These are phyloP conservation scores for Arrhamphus sclerolepis DNA, from an alignment of 2,797 vertebrate genomes.

Conservation along the genomic window DNA sequence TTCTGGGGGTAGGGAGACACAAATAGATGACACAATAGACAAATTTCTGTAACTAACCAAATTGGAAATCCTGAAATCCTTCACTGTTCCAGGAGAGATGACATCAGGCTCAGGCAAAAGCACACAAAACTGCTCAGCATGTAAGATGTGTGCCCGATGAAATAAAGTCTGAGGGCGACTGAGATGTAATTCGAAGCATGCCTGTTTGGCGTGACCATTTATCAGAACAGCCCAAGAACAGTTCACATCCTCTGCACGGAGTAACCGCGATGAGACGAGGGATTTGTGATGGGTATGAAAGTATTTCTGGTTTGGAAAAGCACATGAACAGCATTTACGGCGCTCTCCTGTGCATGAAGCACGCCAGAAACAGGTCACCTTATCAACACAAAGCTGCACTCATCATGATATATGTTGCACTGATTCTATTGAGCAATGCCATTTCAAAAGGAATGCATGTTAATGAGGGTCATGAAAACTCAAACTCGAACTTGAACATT, in stretches of 20 bases:
- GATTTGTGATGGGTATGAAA: constrained; percentile 8
- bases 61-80: background rate
- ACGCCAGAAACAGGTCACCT: constrained; percentile 3
- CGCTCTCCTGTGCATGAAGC: background rate
- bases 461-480: too few relatives aligned
- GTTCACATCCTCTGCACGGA: constrained; percentile 3
- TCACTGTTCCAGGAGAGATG: background rate
- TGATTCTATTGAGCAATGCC: background rate
- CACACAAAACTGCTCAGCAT: background rate
- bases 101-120: constrained; percentile 18
- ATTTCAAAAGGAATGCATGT: background rate
- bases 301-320: background rate
- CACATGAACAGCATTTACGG: background rate
- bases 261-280: constrained; percentile 11
- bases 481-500: too few relatives aligned
- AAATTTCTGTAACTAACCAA: constrained; percentile 3
- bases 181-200: constrained; percentile 29
- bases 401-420: too few relatives aligned
- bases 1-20: constrained; percentile 1
- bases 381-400: background rate
- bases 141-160: constrained; percentile 13
- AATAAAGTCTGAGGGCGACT: constrained; percentile 10
- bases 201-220: constrained; percentile 14
- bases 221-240: constrained; percentile 23
- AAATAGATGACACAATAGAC: background rate